A percentile compares a stretch with the other conserved stretches of the same genome.
Conservation (phyloP, 2,797 vertebrate genomes). For the Lepilemur septentrionalis region DNA sequence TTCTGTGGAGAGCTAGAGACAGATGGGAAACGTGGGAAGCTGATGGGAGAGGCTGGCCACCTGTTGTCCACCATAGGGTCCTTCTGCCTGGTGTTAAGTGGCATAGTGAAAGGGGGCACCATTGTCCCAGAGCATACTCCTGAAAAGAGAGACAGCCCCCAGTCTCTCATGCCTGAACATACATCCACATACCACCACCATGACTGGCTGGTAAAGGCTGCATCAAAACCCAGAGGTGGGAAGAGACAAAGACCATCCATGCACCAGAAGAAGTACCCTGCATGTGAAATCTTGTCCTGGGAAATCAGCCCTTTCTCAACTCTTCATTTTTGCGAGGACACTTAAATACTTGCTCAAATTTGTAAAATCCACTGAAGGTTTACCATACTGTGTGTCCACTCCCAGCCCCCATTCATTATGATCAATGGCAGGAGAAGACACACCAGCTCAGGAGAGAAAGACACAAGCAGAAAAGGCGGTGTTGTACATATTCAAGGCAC, state of each 20-base stretch:
- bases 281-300: neutral
- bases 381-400: accelerated
- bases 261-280: neutral
- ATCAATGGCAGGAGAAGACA: neutral
- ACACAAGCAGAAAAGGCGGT: neutral
- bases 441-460: neutral
- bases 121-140: neutral
- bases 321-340: neutral
- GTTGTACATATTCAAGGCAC: accelerated
- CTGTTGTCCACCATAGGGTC: neutral
- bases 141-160: neutral
- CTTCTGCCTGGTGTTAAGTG: neutral
- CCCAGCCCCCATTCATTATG: no score
- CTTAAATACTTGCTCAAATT: neutral
- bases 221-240: neutral
- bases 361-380: neutral
- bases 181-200: neutral
- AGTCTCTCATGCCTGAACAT: neutral
- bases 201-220: accelerated
- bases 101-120: neutral
- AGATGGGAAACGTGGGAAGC: neutral
- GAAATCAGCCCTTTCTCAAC: neutral
- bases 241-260: neutral
- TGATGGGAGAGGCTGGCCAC: neutral
- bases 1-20: neutral